phyloP scores from a whole-genome alignment of 2,888 invertebrate genomes.

The Dorcus hopei region DNA sequence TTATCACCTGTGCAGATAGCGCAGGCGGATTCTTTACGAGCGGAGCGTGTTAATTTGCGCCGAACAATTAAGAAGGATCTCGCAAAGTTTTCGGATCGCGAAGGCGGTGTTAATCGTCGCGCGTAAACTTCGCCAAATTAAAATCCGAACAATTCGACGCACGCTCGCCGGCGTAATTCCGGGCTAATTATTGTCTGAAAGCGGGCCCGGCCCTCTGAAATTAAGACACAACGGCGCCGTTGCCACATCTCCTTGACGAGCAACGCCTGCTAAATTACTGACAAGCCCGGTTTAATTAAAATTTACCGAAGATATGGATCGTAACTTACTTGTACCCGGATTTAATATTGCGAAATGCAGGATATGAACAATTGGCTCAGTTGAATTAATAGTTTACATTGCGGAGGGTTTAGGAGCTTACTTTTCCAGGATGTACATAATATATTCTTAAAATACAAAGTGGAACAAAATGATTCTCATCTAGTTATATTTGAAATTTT shows the following conservation, averaged over 20 bases:
- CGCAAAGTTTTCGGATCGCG: too few relatives aligned
- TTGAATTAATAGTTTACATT: too few relatives aligned
- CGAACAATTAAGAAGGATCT: too few relatives aligned
- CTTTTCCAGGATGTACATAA: too few relatives aligned
- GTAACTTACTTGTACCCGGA: conserved; percentile 24
- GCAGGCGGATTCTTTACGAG: not conserved
- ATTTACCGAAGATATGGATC: conserved; percentile 29
- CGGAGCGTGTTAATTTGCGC: too few relatives aligned
- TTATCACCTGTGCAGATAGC: conserved; percentile 1
- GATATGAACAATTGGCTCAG: too few relatives aligned
- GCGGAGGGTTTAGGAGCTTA: too few relatives aligned
- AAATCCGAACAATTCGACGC: conserved; percentile 7
- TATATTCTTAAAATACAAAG: too few relatives aligned
- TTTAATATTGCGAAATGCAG: conserved; percentile 20
- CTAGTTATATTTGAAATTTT: too few relatives aligned
- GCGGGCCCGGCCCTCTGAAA: not conserved
- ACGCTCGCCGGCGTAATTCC: conserved; percentile 1
- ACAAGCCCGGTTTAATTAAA: conserved; percentile 30
- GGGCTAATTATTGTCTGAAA: conserved; percentile 1
- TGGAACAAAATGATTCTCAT: too few relatives aligned
- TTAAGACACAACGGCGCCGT: not conserved
- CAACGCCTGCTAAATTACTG: conserved; percentile 21
- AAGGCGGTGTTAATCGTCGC: not conserved
- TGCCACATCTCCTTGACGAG: conserved; percentile 3
- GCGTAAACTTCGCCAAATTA: conserved; percentile 7